Evolutionary conservation across 2,797 vertebrate genomes (phyloP), one percentile per base, ranked within the genome.

Genomic region (Sebastes hubbsi): DNA sequence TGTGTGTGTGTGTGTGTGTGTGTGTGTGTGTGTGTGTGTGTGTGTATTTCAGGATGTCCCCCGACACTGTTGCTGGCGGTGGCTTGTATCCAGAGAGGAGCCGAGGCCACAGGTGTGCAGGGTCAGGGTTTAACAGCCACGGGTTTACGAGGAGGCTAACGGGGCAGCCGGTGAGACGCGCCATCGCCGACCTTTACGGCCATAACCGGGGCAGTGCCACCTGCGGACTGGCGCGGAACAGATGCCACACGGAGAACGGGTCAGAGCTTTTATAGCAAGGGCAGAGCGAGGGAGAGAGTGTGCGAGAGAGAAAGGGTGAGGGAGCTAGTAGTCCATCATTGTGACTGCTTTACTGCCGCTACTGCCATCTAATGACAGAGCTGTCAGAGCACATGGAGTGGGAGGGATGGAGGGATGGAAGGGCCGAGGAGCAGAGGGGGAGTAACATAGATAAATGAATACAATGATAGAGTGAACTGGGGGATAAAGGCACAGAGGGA

Each of bases 341-440:
- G 89, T 92, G 92, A 92, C 91, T 93, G 90, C 92, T 95, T 94
- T 95, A 95, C 94, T 93, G 94, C 90, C 13, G 62, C 90, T 88
- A 85, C 92, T 91, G 93, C 92, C 91, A 92, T 92, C 91, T 94
- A 94, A 94, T 94, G 93, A 94, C 91, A 93, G 92, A 91, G 90
- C 92, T 91, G 94, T 94, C 92, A 92, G 93, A 80, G 89, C 84
- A 65, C 85, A 87, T 75, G 84, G 80, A 90, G 91, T 86, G 77
- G 87, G 87, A 91, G 90, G 87, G 78, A 90, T 83, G 80, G 86
- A 88, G 84, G 81, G 86, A 91, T 84, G 80, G 84, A 83, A 61
- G 71, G 80, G 60, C 56, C 1, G 74, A 80, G 79, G 85, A 84
- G 79, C 76, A 73, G 87, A 92, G 79, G 76, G 86, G 84, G 88